Conservation (phyloP, 2,797 vertebrate genomes). For the Garrulus glandarius region DNA sequence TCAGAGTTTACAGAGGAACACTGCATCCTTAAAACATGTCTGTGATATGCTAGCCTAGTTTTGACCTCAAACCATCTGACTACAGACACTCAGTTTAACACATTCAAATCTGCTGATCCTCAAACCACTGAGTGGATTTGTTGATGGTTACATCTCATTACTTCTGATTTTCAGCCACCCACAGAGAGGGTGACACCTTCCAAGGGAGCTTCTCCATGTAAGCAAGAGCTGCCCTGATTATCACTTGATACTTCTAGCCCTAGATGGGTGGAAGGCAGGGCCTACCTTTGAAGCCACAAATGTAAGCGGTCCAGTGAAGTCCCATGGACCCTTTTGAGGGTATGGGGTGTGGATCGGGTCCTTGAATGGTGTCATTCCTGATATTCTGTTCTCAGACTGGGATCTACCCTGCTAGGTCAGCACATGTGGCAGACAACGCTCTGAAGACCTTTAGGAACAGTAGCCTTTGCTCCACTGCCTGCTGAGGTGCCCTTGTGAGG, state of each 20-base stretch:
- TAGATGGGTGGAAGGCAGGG: neutral
- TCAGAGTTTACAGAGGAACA: neutral
- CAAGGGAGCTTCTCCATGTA: neutral
- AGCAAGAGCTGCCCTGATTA: neutral
- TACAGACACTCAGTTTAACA: neutral
- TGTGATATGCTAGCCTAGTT: neutral
- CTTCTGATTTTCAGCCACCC: neutral
- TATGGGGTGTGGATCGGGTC: neutral
- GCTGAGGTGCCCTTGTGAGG: neutral
- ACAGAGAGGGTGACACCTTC: neutral
- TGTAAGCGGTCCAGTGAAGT: neutral
- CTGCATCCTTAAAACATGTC: neutral
- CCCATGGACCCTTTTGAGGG: neutral
- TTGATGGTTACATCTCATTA: neutral
- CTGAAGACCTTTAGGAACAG: neutral
- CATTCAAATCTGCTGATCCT: neutral
- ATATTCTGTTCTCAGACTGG: neutral
- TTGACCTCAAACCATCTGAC: neutral
- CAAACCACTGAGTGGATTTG: neutral
- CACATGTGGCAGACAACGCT: neutral
- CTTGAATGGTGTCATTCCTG: neutral
- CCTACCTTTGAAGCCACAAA: neutral
- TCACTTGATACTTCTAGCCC: neutral
- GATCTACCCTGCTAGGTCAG: neutral
- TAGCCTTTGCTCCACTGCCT: neutral